phyloP scores from a whole-genome alignment of 2,888 invertebrate genomes.

The Scaptodrosophila latifasciaeformis region DNA sequence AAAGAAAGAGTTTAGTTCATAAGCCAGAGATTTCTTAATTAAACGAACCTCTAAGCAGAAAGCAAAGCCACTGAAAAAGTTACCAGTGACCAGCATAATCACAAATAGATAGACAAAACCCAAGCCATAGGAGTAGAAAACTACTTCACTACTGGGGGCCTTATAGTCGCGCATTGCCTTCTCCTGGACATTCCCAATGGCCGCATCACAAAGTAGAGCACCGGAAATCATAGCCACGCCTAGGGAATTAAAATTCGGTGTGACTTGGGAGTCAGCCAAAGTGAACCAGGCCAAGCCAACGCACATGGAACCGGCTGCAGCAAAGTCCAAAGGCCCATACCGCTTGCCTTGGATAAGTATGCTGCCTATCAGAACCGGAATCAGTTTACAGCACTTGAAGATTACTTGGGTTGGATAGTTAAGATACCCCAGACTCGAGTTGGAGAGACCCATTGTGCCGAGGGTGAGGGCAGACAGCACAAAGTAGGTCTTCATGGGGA shows the following conservation, averaged over 20 bases:
- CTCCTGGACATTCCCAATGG: conserved; percentile 98
- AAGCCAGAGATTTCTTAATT: background rate
- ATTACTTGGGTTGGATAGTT: conserved; percentile 98
- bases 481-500: conserved; percentile 87
- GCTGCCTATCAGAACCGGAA: conserved; percentile 95
- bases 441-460: conserved; percentile 97
- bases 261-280: conserved; percentile 84
- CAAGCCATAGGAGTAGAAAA: conserved; percentile 92
- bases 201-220: conserved; percentile 94
- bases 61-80: conserved; percentile 82
- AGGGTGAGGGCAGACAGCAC: conserved; percentile 90
- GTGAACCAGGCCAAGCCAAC: conserved; percentile 93
- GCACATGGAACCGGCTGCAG: conserved; percentile 91
- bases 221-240: conserved; percentile 86
- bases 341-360: conserved; percentile 93
- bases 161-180: conserved; percentile 91
- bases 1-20: conserved; percentile 18
- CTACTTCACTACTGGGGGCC: conserved; percentile 92
- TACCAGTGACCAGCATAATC: conserved; percentile 83
- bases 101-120: conserved; percentile 88
- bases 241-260: conserved; percentile 82
- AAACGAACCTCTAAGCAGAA: conserved; percentile 85
- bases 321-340: conserved; percentile 88
- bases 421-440: conserved; percentile 93
- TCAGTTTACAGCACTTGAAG: conserved; percentile 97